phyloP scores from a whole-genome alignment of 2,888 invertebrate species.

The Vesta saturnalis region DNA sequence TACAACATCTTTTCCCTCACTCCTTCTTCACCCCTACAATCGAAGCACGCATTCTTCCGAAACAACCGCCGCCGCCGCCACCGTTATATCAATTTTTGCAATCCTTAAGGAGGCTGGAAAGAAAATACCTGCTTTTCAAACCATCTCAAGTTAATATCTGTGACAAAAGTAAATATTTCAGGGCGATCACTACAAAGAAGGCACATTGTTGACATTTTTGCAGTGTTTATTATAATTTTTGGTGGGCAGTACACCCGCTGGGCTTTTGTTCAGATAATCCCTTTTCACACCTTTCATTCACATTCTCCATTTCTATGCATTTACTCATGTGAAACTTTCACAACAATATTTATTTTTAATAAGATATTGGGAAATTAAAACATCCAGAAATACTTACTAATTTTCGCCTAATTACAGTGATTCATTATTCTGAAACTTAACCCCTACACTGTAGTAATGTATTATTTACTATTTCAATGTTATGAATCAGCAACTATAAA shows the following conservation, averaged over 20 bases:
- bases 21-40: constrained; percentile 1
- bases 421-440: no score
- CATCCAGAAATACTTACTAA: no score
- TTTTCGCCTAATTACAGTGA: no score
- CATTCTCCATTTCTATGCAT: constrained; percentile 17
- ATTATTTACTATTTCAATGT: no score
- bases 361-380: no score
- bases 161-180: constrained; percentile 32
- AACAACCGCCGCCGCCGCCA: no score
- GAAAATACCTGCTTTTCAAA: constrained; percentile 14
- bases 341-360: no score
- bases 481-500: no score
- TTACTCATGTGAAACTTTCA: constrained; percentile 28
- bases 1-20: constrained; percentile 10
- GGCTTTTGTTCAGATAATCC: constrained; percentile 30
- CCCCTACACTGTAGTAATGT: no score
- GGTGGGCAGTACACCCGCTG: constrained; percentile 24
- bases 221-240: constrained; percentile 31
- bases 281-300: constrained; percentile 36
- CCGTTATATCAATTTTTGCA: constrained; percentile 19
- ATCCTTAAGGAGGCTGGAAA: background rate
- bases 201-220: constrained; percentile 34
- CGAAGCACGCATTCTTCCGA: constrained; percentile 18
- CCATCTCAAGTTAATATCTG: constrained; percentile 31
- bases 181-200: background rate